A percentile compares a stretch with the other conserved stretches of the same genome.
phyloP scores from a whole-genome alignment of 2,797 vertebrate genomes.

The Apogon hyalosoma region DNA sequence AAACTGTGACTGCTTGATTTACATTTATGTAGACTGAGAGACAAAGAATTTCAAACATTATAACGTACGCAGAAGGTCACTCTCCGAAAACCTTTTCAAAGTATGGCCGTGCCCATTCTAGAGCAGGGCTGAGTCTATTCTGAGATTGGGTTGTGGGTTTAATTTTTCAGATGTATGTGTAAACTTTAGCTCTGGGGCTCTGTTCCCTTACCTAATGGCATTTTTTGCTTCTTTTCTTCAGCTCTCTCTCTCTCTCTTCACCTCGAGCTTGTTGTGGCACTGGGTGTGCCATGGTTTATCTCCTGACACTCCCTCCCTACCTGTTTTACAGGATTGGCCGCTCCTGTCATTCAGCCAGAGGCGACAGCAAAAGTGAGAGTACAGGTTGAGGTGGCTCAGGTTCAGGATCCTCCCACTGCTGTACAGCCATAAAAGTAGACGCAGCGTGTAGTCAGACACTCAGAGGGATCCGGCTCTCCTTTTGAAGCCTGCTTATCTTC shows the following conservation, averaged over 20 bases:
- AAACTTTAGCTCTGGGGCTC: neutral
- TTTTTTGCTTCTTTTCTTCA: conserved; percentile 11
- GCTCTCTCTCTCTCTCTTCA: conserved; percentile 11
- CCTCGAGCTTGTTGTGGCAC: conserved; percentile 39
- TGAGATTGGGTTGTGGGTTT: neutral
- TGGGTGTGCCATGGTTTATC: conserved; percentile 81
- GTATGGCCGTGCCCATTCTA: too few relatives aligned
- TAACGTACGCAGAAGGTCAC: too few relatives aligned
- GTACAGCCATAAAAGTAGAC: conserved; percentile 68
- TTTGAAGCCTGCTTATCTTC: conserved; percentile 73
- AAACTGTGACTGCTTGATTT: too few relatives aligned
- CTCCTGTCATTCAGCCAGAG: conserved; percentile 63
- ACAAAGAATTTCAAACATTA: too few relatives aligned
- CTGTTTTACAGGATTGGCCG: conserved; percentile 81
- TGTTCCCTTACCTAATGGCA: conserved; percentile 17
- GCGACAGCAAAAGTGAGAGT: conserved; percentile 64
- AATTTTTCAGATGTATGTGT: neutral
- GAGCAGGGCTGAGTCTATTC: neutral
- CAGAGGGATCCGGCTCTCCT: conserved; percentile 86
- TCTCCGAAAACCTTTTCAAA: too few relatives aligned
- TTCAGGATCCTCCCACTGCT: conserved; percentile 56
- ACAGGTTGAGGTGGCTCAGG: conserved; percentile 52
- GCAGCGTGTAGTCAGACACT: conserved; percentile 60
- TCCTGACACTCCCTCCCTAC: conserved; percentile 75
- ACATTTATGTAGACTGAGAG: too few relatives aligned